These are phyloP conservation scores for Corynorhinus townsendii DNA, from an alignment of 2,113 vertebrate genomes.

Conservation along the genomic window DNA sequence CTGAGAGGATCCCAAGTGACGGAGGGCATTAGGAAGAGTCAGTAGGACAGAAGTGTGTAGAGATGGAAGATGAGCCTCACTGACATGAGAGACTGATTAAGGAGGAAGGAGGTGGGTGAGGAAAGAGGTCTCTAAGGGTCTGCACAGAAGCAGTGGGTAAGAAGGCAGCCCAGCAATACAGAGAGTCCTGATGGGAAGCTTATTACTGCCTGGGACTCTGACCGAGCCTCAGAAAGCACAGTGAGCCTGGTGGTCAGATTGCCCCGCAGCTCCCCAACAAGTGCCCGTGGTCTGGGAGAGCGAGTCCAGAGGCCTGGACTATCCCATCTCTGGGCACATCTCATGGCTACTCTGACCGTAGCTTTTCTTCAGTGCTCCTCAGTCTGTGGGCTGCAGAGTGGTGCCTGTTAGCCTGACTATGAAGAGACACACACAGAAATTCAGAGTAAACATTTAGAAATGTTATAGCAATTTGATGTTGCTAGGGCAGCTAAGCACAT, in stretches of 20 bases:
- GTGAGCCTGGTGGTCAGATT: not conserved
- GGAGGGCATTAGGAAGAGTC: not conserved
- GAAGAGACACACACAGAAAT: not conserved
- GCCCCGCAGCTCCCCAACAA: rapidly evolving
- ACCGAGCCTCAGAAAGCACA: not conserved
- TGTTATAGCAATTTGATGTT: not conserved
- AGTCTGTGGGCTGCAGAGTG: not conserved
- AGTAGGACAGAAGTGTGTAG: not conserved
- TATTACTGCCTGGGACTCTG: too few species aligned
- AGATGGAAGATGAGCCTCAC: not conserved
- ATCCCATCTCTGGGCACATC: not conserved
- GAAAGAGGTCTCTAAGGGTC: not conserved
- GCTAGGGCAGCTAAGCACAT: not conserved
- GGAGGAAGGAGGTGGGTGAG: not conserved
- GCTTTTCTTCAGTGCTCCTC: not conserved
- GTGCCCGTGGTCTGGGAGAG: not conserved
- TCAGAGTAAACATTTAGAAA: not conserved
- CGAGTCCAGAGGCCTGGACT: not conserved
- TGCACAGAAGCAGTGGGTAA: too few species aligned
- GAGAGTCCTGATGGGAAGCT: not conserved
- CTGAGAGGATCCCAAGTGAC: not conserved
- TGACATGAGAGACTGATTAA: not conserved
- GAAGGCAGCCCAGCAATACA: not conserved
- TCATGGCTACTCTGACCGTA: not conserved
- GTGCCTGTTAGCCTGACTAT: not conserved